phyloP scores from a whole-genome alignment of 2,113 vertebrate genomes.

The Gasterosteus nipponicus region DNA sequence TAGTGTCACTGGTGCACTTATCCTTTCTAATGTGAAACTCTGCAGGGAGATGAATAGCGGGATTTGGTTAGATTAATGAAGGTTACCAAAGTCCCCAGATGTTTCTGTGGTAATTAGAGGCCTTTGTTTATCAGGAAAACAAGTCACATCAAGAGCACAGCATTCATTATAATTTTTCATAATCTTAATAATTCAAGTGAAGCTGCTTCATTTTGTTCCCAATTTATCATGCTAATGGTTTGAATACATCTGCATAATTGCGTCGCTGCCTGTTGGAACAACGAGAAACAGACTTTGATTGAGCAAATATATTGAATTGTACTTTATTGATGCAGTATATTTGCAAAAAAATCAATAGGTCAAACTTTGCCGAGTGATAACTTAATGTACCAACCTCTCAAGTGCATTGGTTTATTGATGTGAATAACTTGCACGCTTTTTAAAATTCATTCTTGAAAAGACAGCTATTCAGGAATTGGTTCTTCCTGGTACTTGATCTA shows the following conservation, averaged over 20 bases:
- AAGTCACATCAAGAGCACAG: constrained; percentile 99
- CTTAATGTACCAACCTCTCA: constrained; percentile 6
- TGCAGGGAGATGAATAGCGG: constrained; percentile 84
- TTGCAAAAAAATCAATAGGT: constrained; percentile 16
- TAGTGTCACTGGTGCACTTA: constrained; percentile 91
- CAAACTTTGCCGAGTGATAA: constrained; percentile 5
- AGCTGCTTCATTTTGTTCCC: constrained; percentile 99
- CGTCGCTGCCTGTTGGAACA: constrained; percentile 90
- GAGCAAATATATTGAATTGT: constrained; percentile 44
- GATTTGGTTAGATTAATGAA: constrained; percentile 99
- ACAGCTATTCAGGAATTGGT: constrained; percentile 16
- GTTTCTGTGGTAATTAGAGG: constrained; percentile 99
- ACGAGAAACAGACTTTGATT: constrained; percentile 70
- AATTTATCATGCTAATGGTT: constrained; percentile 99
- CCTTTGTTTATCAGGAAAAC: constrained; percentile 99
- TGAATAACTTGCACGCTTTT: constrained; percentile 33
- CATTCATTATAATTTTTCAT: constrained; percentile 99
- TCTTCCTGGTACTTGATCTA: constrained; percentile 21
- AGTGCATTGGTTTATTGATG: constrained; percentile 9
- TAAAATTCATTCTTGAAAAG: constrained; percentile 29
- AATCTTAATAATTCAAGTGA: constrained; percentile 99
- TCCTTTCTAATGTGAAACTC: constrained; percentile 95
- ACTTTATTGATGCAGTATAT: background rate
- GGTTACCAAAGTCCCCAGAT: constrained; percentile 99
- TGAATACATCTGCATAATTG: constrained; percentile 99